These are phyloP conservation scores for Cyprinodon tularosa DNA, from an alignment of 2,113 vertebrate genomes.

Conservation along the genomic window DNA sequence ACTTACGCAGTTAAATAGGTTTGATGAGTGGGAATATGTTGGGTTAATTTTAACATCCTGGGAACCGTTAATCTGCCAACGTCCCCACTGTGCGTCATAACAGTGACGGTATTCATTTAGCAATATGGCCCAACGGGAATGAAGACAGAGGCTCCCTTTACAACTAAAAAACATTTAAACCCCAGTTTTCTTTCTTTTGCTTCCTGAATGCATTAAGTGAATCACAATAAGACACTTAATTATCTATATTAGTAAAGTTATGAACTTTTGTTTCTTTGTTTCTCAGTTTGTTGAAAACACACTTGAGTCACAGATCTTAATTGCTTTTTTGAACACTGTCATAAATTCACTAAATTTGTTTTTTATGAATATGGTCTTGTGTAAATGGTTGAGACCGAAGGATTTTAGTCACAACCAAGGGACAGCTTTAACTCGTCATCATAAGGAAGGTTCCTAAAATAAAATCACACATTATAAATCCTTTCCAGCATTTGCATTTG, in stretches of 20 bases:
- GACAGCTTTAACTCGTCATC: neutral
- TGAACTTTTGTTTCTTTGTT: neutral
- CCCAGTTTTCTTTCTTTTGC: neutral
- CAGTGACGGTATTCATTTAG: slow-evolving; percentile 23
- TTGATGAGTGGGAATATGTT: slow-evolving; percentile 47
- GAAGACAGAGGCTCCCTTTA: slow-evolving; percentile 4
- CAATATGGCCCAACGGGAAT: slow-evolving; percentile 17
- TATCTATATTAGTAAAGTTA: neutral
- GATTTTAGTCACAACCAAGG: neutral
- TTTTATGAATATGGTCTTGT: neutral
- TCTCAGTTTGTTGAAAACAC: neutral
- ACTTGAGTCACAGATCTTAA: neutral
- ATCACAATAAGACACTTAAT: neutral
- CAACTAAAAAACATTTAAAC: neutral
- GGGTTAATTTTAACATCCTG: slow-evolving; percentile 44
- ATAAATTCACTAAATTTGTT: neutral
- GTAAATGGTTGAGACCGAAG: neutral
- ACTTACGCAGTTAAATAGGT: slow-evolving; percentile 55
- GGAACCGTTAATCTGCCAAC: slow-evolving; percentile 44
- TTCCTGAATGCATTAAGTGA: neutral
- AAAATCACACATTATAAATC: neutral
- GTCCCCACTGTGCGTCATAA: slow-evolving; percentile 61
- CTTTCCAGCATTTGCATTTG: neutral
- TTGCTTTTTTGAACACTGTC: neutral
- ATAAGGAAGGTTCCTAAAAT: neutral